Conservation (phyloP, 2,888 invertebrate species). For the Lamellibrachia satsuma region DNA sequence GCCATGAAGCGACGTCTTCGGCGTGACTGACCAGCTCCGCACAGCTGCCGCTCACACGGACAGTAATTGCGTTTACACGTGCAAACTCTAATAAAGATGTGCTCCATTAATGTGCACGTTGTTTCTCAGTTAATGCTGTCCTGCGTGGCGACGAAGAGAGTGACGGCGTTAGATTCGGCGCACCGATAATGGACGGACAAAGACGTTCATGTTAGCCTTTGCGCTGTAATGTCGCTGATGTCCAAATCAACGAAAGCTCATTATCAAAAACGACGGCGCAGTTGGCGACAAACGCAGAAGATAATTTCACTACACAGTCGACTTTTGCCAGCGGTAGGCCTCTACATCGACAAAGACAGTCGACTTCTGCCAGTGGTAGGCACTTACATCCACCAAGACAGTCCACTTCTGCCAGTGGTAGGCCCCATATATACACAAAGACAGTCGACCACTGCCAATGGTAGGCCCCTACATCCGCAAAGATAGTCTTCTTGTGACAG, state of each 20-base stretch:
- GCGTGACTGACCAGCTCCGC: neutral
- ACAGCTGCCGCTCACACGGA: neutral
- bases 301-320: neutral
- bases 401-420: too few species aligned
- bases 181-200: neutral
- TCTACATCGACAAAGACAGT: too few species aligned
- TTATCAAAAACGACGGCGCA: slow-evolving; percentile 1
- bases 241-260: neutral
- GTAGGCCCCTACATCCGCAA: too few species aligned
- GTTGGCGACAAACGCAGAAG: neutral
- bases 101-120: neutral
- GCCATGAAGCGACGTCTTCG: neutral
- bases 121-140: neutral
- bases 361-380: too few species aligned
- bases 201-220: neutral
- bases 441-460: too few species aligned
- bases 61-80: slow-evolving; percentile 4
- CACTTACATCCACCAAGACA: too few species aligned
- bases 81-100: neutral
- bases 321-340: neutral
- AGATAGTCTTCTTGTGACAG: too few species aligned
- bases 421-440: too few species aligned
- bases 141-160: neutral
- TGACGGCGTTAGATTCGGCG: neutral
- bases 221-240: neutral